Conservation (phyloP, 2,888 invertebrate genomes). For the Drosophila paramelanica region DNA sequence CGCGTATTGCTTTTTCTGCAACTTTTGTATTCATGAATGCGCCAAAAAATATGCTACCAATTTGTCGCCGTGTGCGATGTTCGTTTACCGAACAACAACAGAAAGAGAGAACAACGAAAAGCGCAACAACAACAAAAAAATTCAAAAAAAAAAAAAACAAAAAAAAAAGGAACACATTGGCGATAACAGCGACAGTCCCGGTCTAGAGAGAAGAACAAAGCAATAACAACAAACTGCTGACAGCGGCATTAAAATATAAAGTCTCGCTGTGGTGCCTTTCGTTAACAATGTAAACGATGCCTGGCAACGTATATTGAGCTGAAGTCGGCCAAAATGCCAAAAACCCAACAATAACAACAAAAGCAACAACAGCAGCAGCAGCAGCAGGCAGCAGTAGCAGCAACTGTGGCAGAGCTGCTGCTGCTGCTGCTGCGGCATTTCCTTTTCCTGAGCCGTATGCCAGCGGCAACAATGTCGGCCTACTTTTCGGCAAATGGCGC, state of each 20-base stretch:
- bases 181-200: constrained; percentile 28
- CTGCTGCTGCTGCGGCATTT: constrained; percentile 68
- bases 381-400: constrained; percentile 15
- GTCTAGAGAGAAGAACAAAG: constrained; percentile 63
- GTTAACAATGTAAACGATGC: constrained; percentile 78
- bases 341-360: constrained; percentile 43
- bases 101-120: background rate
- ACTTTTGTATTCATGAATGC: constrained; percentile 76
- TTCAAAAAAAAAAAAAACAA: constrained; percentile 9
- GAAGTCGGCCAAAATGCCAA: constrained; percentile 71
- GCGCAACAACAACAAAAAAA: background rate
- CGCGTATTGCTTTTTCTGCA: constrained; percentile 59
- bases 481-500: constrained; percentile 70
- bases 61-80: constrained; percentile 76
- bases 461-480: constrained; percentile 80
- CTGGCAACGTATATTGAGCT: constrained; percentile 57
- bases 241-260: constrained; percentile 79
- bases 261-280: constrained; percentile 65
- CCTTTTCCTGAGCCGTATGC: constrained; percentile 72
- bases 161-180: constrained; percentile 1
- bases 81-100: constrained; percentile 47
- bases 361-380: constrained; percentile 21
- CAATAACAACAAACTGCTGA: constrained; percentile 80
- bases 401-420: constrained; percentile 29
- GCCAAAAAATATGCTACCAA: constrained; percentile 79